A percentile compares a stretch with the other conserved stretches of the same genome.
Evolutionary conservation across 2,797 vertebrate species (phyloP).

Genomic region (Coluber constrictor): DNA sequence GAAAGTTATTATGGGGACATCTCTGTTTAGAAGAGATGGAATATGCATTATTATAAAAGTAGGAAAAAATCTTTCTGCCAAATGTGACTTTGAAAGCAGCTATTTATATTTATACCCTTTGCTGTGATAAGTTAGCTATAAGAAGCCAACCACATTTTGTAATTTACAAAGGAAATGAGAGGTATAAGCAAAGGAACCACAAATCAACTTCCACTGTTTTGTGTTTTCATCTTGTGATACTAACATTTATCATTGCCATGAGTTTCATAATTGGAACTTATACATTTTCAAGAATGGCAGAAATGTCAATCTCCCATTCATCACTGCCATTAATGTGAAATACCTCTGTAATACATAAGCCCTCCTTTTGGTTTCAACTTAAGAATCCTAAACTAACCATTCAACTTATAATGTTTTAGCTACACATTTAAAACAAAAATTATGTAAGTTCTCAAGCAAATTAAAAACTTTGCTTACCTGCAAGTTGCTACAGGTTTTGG

Average conservation of each 20-base stretch:
- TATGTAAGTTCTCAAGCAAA: not conserved
- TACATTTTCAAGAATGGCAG: not conserved
- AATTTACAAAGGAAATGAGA: not conserved
- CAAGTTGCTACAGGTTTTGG: slow-evolving; percentile 98
- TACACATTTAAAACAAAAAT: not conserved
- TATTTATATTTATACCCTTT: not conserved
- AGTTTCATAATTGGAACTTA: not conserved
- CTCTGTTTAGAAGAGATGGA: not conserved
- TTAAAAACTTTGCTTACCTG: slow-evolving; percentile 77
- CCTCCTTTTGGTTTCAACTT: not conserved
- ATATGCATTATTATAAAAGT: not conserved
- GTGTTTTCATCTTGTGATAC: not conserved
- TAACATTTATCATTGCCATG: not conserved
- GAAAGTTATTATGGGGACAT: not conserved
- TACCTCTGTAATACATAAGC: not conserved
- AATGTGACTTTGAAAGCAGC: not conserved
- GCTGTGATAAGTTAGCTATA: not conserved
- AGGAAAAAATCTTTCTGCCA: not conserved
- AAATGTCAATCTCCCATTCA: not conserved
- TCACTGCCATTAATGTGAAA: not conserved
- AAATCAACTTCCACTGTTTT: not conserved
- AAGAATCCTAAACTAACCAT: not conserved
- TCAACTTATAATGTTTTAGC: not conserved
- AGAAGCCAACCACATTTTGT: not conserved
- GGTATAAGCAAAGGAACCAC: not conserved